Percentiles rank a stretch among this genome's conserved stretches.
Evolutionary conservation across 2,797 vertebrate species (phyloP).

Genomic region (Lateolabrax maculatus): DNA sequence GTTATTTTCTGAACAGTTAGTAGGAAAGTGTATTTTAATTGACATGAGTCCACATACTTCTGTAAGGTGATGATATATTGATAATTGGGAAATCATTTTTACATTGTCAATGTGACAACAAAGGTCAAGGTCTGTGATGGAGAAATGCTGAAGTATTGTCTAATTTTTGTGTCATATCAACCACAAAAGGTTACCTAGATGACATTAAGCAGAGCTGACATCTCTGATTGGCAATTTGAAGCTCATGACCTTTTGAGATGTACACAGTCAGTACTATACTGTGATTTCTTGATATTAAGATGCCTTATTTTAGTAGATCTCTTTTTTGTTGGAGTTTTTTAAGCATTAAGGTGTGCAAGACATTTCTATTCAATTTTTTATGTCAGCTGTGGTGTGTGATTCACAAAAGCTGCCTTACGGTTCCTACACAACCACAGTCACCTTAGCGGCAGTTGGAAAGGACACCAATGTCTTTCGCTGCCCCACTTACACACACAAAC

Average conservation of each 20-base stretch:
- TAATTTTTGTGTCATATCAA: constrained; percentile 75
- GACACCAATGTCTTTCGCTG: not conserved
- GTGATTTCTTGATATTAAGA: constrained; percentile 43
- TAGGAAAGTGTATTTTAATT: constrained; percentile 29
- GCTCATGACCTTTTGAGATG: constrained; percentile 82
- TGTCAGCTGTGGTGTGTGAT: constrained; percentile 19
- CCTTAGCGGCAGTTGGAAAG: not conserved
- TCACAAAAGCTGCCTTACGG: constrained; percentile 10
- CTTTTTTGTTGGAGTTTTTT: constrained; percentile 8
- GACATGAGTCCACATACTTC: constrained; percentile 21
- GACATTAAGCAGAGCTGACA: constrained; percentile 84
- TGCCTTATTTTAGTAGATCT: constrained; percentile 39
- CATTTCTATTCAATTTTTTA: constrained; percentile 22
- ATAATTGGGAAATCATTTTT: constrained; percentile 62
- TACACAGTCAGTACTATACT: constrained; percentile 46
- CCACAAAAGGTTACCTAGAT: constrained; percentile 86
- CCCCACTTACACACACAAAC: constrained; percentile 3
- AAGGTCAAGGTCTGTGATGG: constrained; percentile 82
- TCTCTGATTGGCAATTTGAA: constrained; percentile 82
- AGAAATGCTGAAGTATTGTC: constrained; percentile 72
- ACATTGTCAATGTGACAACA: constrained; percentile 75
- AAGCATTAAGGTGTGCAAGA: constrained; percentile 16
- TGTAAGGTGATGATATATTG: constrained; percentile 55
- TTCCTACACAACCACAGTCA: constrained; percentile 11
- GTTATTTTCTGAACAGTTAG: not conserved